Percentiles rank a stretch among this genome's conserved stretches.
Evolutionary conservation across 2,113 vertebrate genomes (phyloP).

Genomic region (Plestiodon gilberti): DNA sequence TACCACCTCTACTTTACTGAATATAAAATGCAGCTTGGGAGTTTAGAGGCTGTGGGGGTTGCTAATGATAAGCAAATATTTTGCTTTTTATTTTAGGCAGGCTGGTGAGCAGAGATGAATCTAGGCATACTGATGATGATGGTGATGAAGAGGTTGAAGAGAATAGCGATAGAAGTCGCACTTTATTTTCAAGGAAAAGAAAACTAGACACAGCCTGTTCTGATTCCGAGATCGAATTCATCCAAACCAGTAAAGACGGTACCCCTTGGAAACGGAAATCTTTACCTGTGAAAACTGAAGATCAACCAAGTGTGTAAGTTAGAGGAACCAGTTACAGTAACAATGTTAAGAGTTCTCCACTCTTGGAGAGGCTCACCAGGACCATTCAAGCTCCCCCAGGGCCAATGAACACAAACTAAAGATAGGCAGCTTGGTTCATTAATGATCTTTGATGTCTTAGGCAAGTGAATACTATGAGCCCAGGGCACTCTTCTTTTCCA

Average conservation of each 20-base stretch:
- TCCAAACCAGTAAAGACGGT: slow-evolving; percentile 41
- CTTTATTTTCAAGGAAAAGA: slow-evolving; percentile 64
- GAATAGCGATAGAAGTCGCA: slow-evolving; percentile 29
- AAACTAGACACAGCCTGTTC: slow-evolving; percentile 61
- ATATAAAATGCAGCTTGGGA: not conserved
- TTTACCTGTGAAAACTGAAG: slow-evolving; percentile 34
- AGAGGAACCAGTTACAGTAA: not conserved
- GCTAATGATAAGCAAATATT: not conserved
- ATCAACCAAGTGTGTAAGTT: slow-evolving; percentile 66
- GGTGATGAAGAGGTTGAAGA: slow-evolving; percentile 41
- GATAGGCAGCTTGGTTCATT: too few species aligned
- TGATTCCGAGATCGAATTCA: slow-evolving; percentile 64
- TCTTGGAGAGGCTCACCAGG: not conserved
- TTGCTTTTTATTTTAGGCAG: slow-evolving; percentile 70
- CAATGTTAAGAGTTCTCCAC: not conserved
- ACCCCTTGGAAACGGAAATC: slow-evolving; percentile 27
- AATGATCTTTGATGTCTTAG: not conserved
- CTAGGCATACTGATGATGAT: slow-evolving; percentile 29
- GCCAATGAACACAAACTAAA: not conserved
- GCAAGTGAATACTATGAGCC: not conserved
- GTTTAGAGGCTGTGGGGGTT: not conserved
- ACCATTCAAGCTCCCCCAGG: not conserved
- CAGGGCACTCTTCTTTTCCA: not conserved
- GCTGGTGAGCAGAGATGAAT: slow-evolving; percentile 71
- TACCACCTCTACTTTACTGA: not conserved